A percentile compares a stretch with the other conserved stretches of the same genome.
These are phyloP conservation scores for Biston stratarius DNA, from an alignment of 2,888 invertebrate species.

Conservation along the genomic window DNA sequence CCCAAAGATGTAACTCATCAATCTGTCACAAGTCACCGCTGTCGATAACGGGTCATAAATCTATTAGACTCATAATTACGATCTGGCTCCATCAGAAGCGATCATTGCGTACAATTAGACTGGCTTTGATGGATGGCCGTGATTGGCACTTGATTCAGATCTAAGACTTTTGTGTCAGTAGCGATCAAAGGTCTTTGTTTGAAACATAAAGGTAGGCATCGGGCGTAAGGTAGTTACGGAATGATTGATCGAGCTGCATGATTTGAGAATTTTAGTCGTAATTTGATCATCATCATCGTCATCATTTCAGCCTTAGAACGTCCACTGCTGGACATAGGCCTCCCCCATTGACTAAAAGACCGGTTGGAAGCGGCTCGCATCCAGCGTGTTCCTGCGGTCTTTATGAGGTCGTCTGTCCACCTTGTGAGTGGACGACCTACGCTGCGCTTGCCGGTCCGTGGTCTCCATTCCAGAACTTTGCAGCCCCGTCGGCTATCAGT, in stretches of 20 bases:
- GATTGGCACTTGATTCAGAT: background rate
- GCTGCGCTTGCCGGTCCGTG: too few species aligned
- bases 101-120: background rate
- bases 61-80: slow-evolving; percentile 22
- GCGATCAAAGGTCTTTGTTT: background rate
- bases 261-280: background rate
- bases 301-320: too few species aligned
- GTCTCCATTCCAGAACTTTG: too few species aligned
- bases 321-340: too few species aligned
- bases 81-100: slow-evolving; percentile 8
- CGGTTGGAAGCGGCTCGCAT: too few species aligned
- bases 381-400: too few species aligned
- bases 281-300: too few species aligned
- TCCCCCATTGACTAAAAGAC: too few species aligned
- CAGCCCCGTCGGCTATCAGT: too few species aligned
- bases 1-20: background rate
- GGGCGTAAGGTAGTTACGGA: background rate
- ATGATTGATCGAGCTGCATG: background rate
- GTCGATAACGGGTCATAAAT: slow-evolving; percentile 15
- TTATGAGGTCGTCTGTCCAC: too few species aligned
- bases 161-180: background rate
- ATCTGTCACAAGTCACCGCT: slow-evolving; percentile 2
- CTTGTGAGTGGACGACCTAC: too few species aligned
- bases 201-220: background rate
- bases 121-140: slow-evolving; percentile 17